Evolutionary conservation across 1,140 invertebrate species (phyloP).

Genomic region (Aphaenogaster floridana): DNA sequence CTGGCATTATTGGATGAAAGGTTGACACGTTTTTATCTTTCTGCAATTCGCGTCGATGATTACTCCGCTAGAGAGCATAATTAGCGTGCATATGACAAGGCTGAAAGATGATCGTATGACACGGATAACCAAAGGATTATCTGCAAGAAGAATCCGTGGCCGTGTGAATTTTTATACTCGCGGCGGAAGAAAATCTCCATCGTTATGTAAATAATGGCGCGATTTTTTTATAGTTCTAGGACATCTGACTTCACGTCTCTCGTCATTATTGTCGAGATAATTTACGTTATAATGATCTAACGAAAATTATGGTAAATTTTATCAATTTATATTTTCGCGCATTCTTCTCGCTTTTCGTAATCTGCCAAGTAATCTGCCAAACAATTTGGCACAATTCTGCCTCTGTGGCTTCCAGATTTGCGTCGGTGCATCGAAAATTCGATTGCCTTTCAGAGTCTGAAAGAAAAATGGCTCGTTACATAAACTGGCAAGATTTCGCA

Average conservation of each 20-base stretch:
- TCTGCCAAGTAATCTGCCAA: neutral
- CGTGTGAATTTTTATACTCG: slow-evolving; percentile 21
- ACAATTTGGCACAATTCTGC: neutral
- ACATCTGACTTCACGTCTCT: neutral
- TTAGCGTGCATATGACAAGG: slow-evolving; percentile 7
- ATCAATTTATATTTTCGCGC: neutral
- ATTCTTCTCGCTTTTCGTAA: neutral
- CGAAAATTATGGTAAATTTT: neutral
- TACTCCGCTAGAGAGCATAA: slow-evolving; percentile 25
- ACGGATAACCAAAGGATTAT: slow-evolving; percentile 24
- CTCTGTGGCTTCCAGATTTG: neutral
- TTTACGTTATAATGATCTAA: neutral
- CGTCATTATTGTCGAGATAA: neutral
- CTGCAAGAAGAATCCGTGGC: neutral
- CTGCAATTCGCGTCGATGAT: slow-evolving; percentile 17
- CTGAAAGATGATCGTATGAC: slow-evolving; percentile 10
- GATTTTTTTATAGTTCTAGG: slow-evolving; percentile 7
- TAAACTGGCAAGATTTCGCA: slow-evolving; percentile 13
- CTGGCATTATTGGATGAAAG: slow-evolving; percentile 27
- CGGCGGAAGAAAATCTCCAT: slow-evolving; percentile 30
- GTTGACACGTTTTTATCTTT: slow-evolving; percentile 36
- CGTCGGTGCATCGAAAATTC: slow-evolving; percentile 2
- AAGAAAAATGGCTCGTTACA: neutral
- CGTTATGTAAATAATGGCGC: slow-evolving; percentile 27
- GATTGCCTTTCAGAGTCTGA: neutral